Conservation (phyloP, 2,113 vertebrate species). For the Paramormyrops kingsleyae region DNA sequence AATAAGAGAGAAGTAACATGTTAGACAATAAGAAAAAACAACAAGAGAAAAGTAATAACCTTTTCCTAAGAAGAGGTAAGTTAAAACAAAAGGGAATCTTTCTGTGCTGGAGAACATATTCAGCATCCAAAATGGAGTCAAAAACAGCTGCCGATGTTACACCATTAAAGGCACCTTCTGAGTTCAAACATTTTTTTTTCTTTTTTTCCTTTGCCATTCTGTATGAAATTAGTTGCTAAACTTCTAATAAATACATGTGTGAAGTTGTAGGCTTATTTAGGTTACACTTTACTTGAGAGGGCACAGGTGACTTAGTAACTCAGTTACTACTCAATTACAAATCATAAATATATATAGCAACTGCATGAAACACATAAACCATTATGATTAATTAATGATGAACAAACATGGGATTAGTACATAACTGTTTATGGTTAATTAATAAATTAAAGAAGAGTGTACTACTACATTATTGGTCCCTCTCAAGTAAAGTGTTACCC, state of each 20-base stretch:
- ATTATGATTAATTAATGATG: not conserved
- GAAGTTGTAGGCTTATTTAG: not conserved
- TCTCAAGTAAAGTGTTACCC: not conserved
- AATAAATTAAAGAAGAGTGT: not conserved
- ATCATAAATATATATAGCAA: not conserved
- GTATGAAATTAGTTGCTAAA: not conserved
- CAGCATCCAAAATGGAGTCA: not conserved
- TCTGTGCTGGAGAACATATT: not conserved
- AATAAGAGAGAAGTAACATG: not conserved
- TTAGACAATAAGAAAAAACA: too few relatives aligned
- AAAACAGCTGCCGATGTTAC: not conserved
- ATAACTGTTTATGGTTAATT: not conserved
- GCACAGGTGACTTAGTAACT: not conserved
- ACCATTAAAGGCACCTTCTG: not conserved
- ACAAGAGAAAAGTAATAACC: not conserved
- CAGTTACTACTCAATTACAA: not conserved
- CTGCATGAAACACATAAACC: not conserved
- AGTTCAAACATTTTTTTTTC: not conserved
- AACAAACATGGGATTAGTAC: not conserved
- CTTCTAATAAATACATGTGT: not conserved
- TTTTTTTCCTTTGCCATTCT: not conserved
- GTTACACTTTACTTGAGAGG: not conserved
- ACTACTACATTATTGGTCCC: not conserved
- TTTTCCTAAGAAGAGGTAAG: not conserved
- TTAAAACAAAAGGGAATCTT: not conserved